These are phyloP conservation scores for Choreutis nemorana DNA, from an alignment of 2,888 invertebrate species.

Conservation along the genomic window DNA sequence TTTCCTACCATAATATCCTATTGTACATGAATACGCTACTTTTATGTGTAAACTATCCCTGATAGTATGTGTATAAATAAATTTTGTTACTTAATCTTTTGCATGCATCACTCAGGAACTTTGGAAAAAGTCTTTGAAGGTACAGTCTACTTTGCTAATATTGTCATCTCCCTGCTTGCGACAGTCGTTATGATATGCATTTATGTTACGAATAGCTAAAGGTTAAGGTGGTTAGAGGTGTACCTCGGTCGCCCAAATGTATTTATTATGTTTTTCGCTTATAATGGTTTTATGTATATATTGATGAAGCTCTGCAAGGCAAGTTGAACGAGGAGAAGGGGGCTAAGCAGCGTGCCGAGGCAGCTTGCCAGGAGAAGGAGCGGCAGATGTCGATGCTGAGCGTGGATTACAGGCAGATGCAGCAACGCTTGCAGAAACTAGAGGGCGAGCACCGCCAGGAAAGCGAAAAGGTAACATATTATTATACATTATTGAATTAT, in stretches of 20 bases:
- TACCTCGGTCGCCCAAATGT: no score
- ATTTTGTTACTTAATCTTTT: constrained; percentile 50
- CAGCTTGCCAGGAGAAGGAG: constrained; percentile 89
- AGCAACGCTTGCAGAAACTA: constrained; percentile 86
- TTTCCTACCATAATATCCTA: constrained; percentile 2
- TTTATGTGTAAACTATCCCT: constrained; percentile 14
- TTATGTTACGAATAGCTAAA: no score
- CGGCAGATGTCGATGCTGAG: constrained; percentile 93
- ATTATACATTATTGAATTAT: no score
- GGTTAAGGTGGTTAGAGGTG: no score
- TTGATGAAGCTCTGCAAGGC: constrained; percentile 79
- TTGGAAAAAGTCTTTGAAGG: constrained; percentile 74
- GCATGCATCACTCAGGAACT: constrained; percentile 71
- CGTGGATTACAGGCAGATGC: constrained; percentile 94
- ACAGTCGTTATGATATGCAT: no score
- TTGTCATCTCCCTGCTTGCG: no score
- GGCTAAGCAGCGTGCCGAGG: constrained; percentile 85
- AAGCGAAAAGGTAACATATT: constrained; percentile 77
- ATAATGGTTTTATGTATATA: no score
- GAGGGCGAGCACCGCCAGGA: constrained; percentile 93
- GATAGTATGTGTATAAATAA: constrained; percentile 29
- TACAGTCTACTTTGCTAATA: constrained; percentile 61
- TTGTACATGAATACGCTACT: neutral
- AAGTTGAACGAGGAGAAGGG: constrained; percentile 92
- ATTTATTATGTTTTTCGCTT: no score